These are phyloP conservation scores for Sitobion miscanthi DNA, from an alignment of 1,140 invertebrate genomes.

Conservation along the genomic window DNA sequence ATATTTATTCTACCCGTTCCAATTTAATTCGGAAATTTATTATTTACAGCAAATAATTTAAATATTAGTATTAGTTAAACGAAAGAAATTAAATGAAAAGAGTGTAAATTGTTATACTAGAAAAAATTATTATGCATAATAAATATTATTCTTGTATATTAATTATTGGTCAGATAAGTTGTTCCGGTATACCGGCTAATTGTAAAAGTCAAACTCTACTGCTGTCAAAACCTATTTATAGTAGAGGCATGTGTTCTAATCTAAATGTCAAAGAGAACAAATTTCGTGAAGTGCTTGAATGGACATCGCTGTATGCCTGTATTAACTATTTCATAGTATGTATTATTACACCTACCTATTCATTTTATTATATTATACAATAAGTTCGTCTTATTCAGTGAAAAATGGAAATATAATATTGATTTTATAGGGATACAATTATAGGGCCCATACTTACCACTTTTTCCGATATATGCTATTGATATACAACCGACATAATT, in stretches of 20 bases:
- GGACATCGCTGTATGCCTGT: conserved; percentile 10
- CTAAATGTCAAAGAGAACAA: conserved; percentile 55
- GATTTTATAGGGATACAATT: not conserved
- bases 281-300: conserved; percentile 43
- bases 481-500: not conserved
- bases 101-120: not conserved
- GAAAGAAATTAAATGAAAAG: not conserved
- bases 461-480: not conserved
- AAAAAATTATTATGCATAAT: not conserved
- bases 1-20: not conserved
- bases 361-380: conserved; percentile 7
- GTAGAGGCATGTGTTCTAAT: conserved; percentile 55
- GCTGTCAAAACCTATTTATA: conserved; percentile 57
- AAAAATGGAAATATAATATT: not conserved
- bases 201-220: conserved; percentile 32
- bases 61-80: not conserved
- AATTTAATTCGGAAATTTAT: not conserved
- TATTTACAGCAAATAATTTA: not conserved
- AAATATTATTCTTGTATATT: not conserved
- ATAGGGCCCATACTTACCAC: not conserved
- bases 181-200: conserved; percentile 51
- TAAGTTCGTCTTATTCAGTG: not conserved
- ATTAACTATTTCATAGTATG: conserved; percentile 34
- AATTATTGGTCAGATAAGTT: conserved; percentile 27
- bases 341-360: conserved; percentile 14